phyloP scores from a whole-genome alignment of 1,140 invertebrate species.

The Drosophila pandora region DNA sequence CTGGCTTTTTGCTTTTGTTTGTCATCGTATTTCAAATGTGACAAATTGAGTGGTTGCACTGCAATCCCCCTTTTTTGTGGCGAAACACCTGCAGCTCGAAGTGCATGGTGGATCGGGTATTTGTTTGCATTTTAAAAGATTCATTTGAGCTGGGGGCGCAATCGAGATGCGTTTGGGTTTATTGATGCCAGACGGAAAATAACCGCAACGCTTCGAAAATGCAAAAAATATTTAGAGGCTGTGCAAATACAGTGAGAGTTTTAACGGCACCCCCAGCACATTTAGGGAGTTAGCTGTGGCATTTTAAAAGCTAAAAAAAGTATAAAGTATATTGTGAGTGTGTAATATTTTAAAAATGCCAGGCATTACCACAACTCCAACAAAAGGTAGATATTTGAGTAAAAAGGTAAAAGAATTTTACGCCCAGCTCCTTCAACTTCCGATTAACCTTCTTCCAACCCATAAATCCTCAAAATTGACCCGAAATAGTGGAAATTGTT shows the following conservation, averaged over 20 bases:
- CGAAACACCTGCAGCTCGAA: slow-evolving; percentile 58
- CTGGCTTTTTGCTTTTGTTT: slow-evolving; percentile 39
- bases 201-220: slow-evolving; percentile 65
- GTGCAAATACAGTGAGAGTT: neutral
- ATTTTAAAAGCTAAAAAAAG: neutral
- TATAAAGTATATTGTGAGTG: too few species aligned
- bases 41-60: slow-evolving; percentile 73
- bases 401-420: slow-evolving; percentile 31
- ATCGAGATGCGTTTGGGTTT: slow-evolving; percentile 45
- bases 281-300: too few species aligned
- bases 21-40: slow-evolving; percentile 79
- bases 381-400: slow-evolving; percentile 2
- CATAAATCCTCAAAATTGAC: slow-evolving; percentile 44
- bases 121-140: slow-evolving; percentile 81
- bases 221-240: slow-evolving; percentile 9
- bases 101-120: slow-evolving; percentile 19
- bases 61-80: slow-evolving; percentile 23
- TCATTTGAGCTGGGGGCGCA: slow-evolving; percentile 17
- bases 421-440: slow-evolving; percentile 25
- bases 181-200: slow-evolving; percentile 51
- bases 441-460: slow-evolving; percentile 14
- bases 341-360: slow-evolving; percentile 4
- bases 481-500: slow-evolving; percentile 47
- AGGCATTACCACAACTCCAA: neutral
- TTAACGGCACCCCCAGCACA: neutral